Conservation (phyloP, 2,888 invertebrate genomes). For the Cephus nigrinus region DNA sequence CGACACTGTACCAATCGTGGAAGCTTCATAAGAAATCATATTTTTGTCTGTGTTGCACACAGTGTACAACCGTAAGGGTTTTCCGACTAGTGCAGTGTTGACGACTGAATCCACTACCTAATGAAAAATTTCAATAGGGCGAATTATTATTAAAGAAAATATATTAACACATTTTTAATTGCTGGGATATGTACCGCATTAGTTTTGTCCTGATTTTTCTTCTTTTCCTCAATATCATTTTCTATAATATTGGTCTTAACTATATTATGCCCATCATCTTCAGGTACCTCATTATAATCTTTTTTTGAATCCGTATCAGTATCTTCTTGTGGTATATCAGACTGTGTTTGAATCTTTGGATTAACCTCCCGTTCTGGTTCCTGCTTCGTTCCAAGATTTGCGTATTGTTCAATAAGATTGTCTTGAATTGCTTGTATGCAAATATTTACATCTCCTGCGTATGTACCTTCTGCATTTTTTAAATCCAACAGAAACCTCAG, state of each 20-base stretch:
- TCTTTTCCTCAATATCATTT: not conserved
- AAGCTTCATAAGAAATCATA: not conserved
- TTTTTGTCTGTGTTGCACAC: not conserved
- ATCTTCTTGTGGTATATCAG: not conserved
- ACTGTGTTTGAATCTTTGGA: not conserved
- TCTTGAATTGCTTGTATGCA: slow-evolving; percentile 63
- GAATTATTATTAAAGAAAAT: not conserved
- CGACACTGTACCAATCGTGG: not conserved
- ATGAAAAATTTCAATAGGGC: not conserved
- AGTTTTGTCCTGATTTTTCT: not conserved
- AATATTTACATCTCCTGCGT: slow-evolving; percentile 59
- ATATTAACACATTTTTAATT: not conserved
- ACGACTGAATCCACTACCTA: not conserved
- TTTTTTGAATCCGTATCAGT: not conserved
- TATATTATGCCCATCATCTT: not conserved
- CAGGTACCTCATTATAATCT: not conserved
- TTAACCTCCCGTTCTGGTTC: not conserved
- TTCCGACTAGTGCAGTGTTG: not conserved
- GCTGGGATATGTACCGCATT: not conserved
- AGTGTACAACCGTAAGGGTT: not conserved
- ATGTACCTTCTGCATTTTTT: slow-evolving; percentile 52
- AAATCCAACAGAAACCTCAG: slow-evolving; percentile 61
- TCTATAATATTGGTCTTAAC: not conserved
- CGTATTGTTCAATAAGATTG: slow-evolving; percentile 61
- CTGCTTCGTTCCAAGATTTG: slow-evolving; percentile 31